Base-by-base conservation (phyloP, 2,888 invertebrate genomes). In the Leuctra nigra region DNA sequence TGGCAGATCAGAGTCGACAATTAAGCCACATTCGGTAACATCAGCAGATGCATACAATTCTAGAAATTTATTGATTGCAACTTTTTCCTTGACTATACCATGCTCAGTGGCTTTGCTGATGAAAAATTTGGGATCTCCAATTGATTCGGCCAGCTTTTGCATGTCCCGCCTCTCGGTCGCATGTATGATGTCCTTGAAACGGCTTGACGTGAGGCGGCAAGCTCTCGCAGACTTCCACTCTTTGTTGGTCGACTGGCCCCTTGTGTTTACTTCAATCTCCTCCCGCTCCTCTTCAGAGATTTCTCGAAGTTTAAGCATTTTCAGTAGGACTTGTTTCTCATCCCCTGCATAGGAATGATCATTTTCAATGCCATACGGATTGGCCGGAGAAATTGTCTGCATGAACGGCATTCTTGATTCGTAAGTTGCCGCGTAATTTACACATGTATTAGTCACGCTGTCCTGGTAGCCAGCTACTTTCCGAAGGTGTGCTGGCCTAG, bases 61-160 rank as follows among this genome's bases (percentile, higher is more conserved):
- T 35, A 53, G 50, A 46, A 56, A 57, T 54, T 55, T 53, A 16
- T 39, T 14, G 2, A 59, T 13, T 46, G 61, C 58, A 33, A 41
- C 44, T 4, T 33, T 6, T 46, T 60, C 61, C 52, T 58, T 55
- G n/a, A 46, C 22, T 18, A 48, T 54, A 1, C 53, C 61, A 58
- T 61, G 61, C 33, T 23, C 57, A 38, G 53, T 48, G 41, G 58
- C 24, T 54, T 25, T 48, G 11, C n/a, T 48, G 11, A 9, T 6
- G 25, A 46, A 46, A 13, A 13, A 13, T n/a, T 23, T 23, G n/a
- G 46, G 46, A n/a, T 7, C 20, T 2, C 13, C 24, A 3, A 46
- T 9, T 2, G 46, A 46, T 16, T 46, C 14, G 23, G 25, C 46
- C 24, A 46, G 11, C 24, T 46, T 46, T n/a, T 46, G 13, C 46